Percentiles rank a stretch among this genome's conserved stretches.
phyloP scores from a whole-genome alignment of 2,888 invertebrate genomes.

The Cartodere bifasciata region DNA sequence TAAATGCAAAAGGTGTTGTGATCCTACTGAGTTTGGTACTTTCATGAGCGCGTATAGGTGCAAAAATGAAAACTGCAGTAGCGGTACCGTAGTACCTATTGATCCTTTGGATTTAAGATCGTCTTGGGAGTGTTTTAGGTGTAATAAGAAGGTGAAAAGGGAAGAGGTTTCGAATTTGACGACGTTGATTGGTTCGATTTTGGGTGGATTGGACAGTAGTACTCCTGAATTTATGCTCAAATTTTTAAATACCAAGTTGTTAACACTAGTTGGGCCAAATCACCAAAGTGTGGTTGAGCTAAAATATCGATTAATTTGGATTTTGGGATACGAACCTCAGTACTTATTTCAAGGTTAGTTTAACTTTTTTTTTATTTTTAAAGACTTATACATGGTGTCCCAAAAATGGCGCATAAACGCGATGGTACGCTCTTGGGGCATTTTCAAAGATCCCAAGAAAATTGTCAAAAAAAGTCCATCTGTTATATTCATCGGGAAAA shows the following conservation, averaged over 20 bases:
- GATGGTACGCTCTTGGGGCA: too few relatives aligned
- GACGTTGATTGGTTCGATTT: constrained; percentile 41
- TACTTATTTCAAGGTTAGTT: constrained; percentile 45
- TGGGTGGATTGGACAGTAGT: constrained; percentile 39
- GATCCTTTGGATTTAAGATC: constrained; percentile 39
- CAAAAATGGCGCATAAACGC: too few relatives aligned
- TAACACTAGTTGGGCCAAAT: constrained; percentile 41
- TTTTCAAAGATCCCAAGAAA: too few relatives aligned
- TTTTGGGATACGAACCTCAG: constrained; percentile 43
- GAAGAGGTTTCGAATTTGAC: constrained; percentile 41
- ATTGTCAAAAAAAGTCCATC: too few relatives aligned
- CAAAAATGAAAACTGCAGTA: constrained; percentile 36
- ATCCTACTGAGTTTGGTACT: constrained; percentile 50
- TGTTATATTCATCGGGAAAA: too few relatives aligned
- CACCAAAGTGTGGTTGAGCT: constrained; percentile 51
- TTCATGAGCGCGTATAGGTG: constrained; percentile 28
- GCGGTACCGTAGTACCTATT: constrained; percentile 44
- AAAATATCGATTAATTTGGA: constrained; percentile 49
- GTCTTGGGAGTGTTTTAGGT: constrained; percentile 48
- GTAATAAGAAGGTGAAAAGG: constrained; percentile 36
- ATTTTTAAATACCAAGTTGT: constrained; percentile 42
- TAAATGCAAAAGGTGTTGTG: constrained; percentile 49
- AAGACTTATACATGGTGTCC: too few relatives aligned
- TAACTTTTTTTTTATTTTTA: constrained; percentile 8
- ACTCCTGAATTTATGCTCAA: constrained; percentile 42